Evolutionary conservation across 2,797 vertebrate genomes (phyloP), one percentile per base, ranked within the genome.

Genomic region (Enteromius fasciolatus): DNA sequence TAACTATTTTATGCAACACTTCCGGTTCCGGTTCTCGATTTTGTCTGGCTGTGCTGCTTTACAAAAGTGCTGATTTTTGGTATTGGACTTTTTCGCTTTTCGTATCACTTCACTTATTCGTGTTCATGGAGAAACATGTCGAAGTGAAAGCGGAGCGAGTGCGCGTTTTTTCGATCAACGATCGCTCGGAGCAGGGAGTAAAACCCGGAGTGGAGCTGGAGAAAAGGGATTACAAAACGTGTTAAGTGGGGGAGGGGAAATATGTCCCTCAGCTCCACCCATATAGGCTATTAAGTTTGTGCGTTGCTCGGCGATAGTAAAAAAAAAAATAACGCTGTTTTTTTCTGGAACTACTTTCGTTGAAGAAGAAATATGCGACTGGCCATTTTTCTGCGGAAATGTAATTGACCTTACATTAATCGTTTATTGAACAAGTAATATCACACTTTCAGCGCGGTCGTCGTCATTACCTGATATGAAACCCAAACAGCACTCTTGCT

Each of bases 381-480:
- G 31, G 54, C 23, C 73, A 44, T 14, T 48, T 63, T 76, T 48
- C 9, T 6, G 25, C 9, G 12, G 4, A 73, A 54, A 36, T 3
- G 28, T 9, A 25, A 12, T 64, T 64, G 4, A 77, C 59, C 0
- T 18, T 15, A 46, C 28, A 15, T 33, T 18, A 17, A 48, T 31
- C 50, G 15, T 25, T 48, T 17, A 50, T 14, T 10, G 18, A 64
- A 46, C 10, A 63, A 77, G 23, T 61, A 46, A 23, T 54, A 36
- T 36, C 18, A 74, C 31, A 54, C 70, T 75, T 4, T 17, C 8
- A 57, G 11, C 57, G 12, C 11, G 1, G 20, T 17, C 5, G 15
- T 61, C 20, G 5, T 76, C 28, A 63, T 50, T 66, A 78, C 76
- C 76, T 66, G 76, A 33, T 78, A n/a, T 10, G 25, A 28, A 31